Base-by-base conservation (phyloP, 1,140 invertebrate species). In the Ostrea edulis region DNA sequence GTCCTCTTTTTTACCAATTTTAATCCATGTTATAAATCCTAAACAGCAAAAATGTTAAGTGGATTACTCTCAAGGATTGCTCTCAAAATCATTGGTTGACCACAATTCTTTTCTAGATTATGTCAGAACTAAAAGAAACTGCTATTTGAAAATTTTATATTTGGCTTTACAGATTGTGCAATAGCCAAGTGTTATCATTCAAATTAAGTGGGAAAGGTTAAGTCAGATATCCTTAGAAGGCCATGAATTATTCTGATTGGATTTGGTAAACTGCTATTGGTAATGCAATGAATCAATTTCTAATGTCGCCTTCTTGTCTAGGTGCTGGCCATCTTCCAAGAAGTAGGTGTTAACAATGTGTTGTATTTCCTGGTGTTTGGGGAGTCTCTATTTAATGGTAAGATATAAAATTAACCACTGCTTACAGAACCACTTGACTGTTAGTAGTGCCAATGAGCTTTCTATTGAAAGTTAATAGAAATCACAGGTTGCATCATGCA, bases 321-420 rank as follows among this genome's bases (percentile, higher is more conserved):
- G 93, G 96, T 99, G 14, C 95, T 99, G 54, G 99, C 99, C 44
- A 99, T 99, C 52, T 99, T 99, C 95, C 98, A 99, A 95, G 99
- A 99, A 95, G 98, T 99, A 89, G 98, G 96, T 92, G 99, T 99
- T 83, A 99, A 99, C 95, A 98, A 99, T 96, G 97, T 99, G 86
- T 96, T 99, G 44, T 99, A 99, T 94, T 99, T 99, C 93, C 97
- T 99, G 82, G 98, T 99, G 2, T 99, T 99, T 96, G 99, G 99
- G 68, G 99, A 99, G 95, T 99, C 98, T 22, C 96, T 99, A 87
- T 96, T 99, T 52, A 99, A 99, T 95, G 94, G 94, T 95, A 91
- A 92, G 92, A 77, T 14, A 62, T 20, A 62, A n/a, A n/a, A 62
- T 17, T 20, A n/a, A 62, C 58, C 14, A 62, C 12, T 5, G 14